Conservation (phyloP, 2,888 invertebrate genomes). For the Tenthredo distinguenda region DNA sequence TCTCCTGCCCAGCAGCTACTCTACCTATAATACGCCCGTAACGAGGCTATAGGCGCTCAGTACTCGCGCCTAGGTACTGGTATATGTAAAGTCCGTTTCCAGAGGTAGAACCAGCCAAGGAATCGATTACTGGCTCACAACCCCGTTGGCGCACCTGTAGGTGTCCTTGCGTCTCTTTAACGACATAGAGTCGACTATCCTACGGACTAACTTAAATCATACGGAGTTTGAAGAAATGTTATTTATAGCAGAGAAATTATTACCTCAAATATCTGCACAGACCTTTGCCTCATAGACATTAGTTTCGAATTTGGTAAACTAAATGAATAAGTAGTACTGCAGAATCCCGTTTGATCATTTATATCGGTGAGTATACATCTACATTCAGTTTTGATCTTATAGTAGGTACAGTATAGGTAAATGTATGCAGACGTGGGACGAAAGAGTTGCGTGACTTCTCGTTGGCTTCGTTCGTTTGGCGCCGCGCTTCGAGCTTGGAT, state of each 20-base stretch:
- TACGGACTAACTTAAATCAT: neutral
- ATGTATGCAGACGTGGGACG: constrained; percentile 21
- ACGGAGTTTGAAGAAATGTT: neutral
- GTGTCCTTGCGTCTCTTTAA: constrained; percentile 3
- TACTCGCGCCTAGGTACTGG: neutral
- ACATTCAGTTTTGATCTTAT: neutral
- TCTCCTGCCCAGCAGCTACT: neutral
- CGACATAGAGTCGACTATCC: neutral
- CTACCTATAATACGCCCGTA: neutral
- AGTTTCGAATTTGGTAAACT: neutral
- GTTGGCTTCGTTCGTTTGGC: constrained; percentile 24
- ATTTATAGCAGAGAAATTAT: neutral
- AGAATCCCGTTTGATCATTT: neutral
- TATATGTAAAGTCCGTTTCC: neutral
- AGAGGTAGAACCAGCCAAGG: neutral
- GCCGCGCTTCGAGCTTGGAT: constrained; percentile 21
- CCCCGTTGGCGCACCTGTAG: neutral
- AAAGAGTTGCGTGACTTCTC: constrained; percentile 35
- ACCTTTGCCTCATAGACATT: neutral
- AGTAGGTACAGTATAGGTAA: neutral
- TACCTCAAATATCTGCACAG: too few species aligned
- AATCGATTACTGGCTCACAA: neutral
- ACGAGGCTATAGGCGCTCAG: neutral
- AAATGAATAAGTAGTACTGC: neutral
- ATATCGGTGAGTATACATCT: neutral